Evolutionary conservation across 2,113 vertebrate genomes (phyloP).

Genomic region (Raphicerus campestris): DNA sequence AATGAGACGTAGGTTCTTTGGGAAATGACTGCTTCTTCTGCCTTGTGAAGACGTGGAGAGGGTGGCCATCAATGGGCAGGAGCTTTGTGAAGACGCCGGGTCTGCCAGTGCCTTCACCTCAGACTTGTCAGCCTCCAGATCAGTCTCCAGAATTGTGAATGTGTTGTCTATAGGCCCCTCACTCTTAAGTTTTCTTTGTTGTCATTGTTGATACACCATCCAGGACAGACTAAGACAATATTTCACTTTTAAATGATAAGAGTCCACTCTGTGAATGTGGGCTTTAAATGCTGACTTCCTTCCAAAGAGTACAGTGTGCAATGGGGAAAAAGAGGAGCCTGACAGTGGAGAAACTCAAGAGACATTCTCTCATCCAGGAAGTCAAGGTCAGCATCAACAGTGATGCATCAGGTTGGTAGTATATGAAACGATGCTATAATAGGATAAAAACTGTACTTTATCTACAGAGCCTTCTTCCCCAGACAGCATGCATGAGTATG

Average conservation of each 20-base stretch:
- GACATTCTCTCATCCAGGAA: not conserved
- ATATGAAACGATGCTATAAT: rapidly evolving
- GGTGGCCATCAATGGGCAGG: too few relatives aligned
- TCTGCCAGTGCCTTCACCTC: too few relatives aligned
- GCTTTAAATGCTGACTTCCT: not conserved
- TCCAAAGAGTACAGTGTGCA: rapidly evolving
- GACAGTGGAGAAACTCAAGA: not conserved
- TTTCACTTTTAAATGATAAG: not conserved
- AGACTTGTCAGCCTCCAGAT: not conserved
- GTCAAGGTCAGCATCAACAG: not conserved
- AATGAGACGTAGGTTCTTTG: too few relatives aligned
- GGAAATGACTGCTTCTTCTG: too few relatives aligned
- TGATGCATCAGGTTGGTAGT: not conserved
- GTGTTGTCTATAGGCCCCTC: not conserved
- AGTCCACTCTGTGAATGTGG: not conserved
- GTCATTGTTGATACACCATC: not conserved
- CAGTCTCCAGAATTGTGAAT: not conserved
- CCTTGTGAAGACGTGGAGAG: too few relatives aligned
- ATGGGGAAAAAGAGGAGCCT: not conserved
- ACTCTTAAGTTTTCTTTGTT: not conserved
- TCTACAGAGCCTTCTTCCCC: not conserved
- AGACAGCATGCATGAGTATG: not conserved
- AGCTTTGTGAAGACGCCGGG: too few relatives aligned
- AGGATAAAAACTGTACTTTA: not conserved
- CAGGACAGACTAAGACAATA: not conserved